A percentile compares a stretch with the other conserved stretches of the same genome.
Conservation (phyloP, 2,888 invertebrate genomes). For the Suillia variegata region DNA sequence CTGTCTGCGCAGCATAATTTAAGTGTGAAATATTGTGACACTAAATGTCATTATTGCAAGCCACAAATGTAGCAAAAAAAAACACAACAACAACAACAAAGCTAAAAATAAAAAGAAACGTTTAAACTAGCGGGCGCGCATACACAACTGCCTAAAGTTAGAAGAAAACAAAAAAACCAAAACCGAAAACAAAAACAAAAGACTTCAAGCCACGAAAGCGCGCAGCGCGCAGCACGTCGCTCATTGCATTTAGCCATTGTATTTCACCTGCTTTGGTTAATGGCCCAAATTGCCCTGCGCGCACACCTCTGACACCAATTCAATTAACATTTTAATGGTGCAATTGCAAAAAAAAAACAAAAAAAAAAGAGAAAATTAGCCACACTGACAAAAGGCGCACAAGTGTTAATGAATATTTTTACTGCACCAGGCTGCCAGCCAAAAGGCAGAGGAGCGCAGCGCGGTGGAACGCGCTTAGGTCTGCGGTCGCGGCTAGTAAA, state of each 20-base stretch:
- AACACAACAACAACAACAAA: not conserved
- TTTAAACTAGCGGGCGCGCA: no score
- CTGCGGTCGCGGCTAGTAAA: no score
- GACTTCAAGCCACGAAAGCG: not conserved
- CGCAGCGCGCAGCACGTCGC: no score
- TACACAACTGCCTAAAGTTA: no score
- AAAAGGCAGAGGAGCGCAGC: not conserved
- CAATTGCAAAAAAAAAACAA: no score
- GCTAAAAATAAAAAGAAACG: no score
- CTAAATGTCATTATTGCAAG: not conserved
- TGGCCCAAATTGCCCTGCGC: not conserved
- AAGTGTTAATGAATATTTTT: not conserved
- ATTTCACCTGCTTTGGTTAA: not conserved
- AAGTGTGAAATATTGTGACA: not conserved
- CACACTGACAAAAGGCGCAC: not conserved
- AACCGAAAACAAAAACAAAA: not conserved
- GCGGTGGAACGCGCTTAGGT: not conserved
- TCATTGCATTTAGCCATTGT: no score
- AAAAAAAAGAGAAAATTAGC: not conserved
- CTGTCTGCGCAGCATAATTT: not conserved
- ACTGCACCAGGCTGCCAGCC: conserved; percentile 8
- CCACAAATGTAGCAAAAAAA: not conserved
- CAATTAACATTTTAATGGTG: conserved; percentile 30
- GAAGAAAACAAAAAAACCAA: no score
- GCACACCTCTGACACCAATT: conserved; percentile 30